Percentiles rank a stretch among this genome's conserved stretches.
These are phyloP conservation scores for Galago senegalensis DNA, from an alignment of 2,797 vertebrate genomes.

Conservation along the genomic window DNA sequence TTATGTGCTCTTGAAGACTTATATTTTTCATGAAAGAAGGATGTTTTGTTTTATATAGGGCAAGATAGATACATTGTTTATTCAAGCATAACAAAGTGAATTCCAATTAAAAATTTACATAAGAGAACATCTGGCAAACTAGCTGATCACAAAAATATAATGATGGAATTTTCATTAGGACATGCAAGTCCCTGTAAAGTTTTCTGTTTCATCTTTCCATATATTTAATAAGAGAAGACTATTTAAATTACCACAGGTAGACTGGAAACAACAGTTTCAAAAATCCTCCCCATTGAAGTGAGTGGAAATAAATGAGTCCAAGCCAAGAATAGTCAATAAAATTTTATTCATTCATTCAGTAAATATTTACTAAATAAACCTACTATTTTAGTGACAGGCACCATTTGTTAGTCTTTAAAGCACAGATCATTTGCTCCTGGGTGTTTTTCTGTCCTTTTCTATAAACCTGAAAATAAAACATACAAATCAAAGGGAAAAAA, in stretches of 20 bases:
- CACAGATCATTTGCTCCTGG: slow-evolving; percentile 71
- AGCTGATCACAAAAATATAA: slow-evolving; percentile 33
- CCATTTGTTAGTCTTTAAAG: slow-evolving; percentile 63
- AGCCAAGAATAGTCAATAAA: slow-evolving; percentile 43
- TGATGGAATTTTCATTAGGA: slow-evolving; percentile 54
- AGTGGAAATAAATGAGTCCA: slow-evolving; percentile 60
- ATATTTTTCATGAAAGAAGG: not conserved
- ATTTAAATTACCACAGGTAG: not conserved
- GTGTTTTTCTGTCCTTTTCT: slow-evolving; percentile 42
- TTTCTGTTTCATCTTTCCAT: slow-evolving; percentile 12
- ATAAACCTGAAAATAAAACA: slow-evolving; percentile 78
- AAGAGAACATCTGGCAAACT: slow-evolving; percentile 50
- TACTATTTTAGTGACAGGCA: slow-evolving; percentile 3
- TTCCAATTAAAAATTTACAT: slow-evolving; percentile 38
- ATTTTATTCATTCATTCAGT: slow-evolving; percentile 65
- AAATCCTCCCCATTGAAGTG: slow-evolving; percentile 23
- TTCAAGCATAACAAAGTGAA: slow-evolving; percentile 57
- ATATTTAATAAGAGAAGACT: slow-evolving; percentile 18
- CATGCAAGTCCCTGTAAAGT: slow-evolving; percentile 9
- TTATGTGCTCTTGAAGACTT: slow-evolving; percentile 26
- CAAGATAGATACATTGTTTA: slow-evolving; percentile 14
- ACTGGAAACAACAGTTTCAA: slow-evolving; percentile 53
- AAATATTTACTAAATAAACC: slow-evolving; percentile 55
- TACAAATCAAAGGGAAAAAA: slow-evolving; percentile 62
- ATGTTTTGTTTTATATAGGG: slow-evolving; percentile 36